Conservation (phyloP, 2,797 vertebrate species). For the Lates japonicus region DNA sequence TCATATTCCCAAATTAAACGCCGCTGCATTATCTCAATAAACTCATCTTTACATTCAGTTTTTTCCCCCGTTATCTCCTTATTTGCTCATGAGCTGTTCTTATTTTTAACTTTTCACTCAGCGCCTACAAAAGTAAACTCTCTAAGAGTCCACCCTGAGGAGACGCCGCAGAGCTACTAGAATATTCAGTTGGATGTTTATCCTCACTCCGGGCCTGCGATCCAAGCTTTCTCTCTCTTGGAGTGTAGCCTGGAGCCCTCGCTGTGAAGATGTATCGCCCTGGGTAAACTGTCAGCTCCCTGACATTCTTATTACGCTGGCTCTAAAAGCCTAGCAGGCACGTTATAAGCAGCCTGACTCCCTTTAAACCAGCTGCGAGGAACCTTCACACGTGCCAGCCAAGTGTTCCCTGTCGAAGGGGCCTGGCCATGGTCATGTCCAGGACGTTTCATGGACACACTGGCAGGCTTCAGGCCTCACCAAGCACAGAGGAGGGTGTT, state of each 20-base stretch:
- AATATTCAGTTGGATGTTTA: slow-evolving; percentile 65
- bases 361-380: background rate
- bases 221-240: slow-evolving; percentile 56
- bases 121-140: slow-evolving; percentile 34
- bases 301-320: slow-evolving; percentile 68
- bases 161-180: slow-evolving; percentile 22
- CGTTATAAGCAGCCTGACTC: slow-evolving; percentile 55
- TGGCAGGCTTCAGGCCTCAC: slow-evolving; percentile 35
- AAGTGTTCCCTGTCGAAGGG: slow-evolving; percentile 50
- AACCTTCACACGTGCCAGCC: slow-evolving; percentile 52
- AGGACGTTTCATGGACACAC: slow-evolving; percentile 41
- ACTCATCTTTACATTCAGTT: background rate
- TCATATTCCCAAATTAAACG: slow-evolving; percentile 52
- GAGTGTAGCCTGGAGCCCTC: slow-evolving; percentile 60
- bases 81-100: slow-evolving; percentile 8
- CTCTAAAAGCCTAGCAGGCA: slow-evolving; percentile 68
- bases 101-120: slow-evolving; percentile 28
- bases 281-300: slow-evolving; percentile 65
- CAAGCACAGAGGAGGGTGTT: slow-evolving; percentile 32
- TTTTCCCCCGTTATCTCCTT: slow-evolving; percentile 8
- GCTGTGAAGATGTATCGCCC: slow-evolving; percentile 65
- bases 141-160: slow-evolving; percentile 24
- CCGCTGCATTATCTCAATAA: background rate
- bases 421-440: slow-evolving; percentile 59
- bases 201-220: slow-evolving; percentile 29